A percentile compares a stretch with the other conserved stretches of the same genome.
phyloP scores from a whole-genome alignment of 2,888 invertebrate genomes.

The Argyra leucocephala region DNA sequence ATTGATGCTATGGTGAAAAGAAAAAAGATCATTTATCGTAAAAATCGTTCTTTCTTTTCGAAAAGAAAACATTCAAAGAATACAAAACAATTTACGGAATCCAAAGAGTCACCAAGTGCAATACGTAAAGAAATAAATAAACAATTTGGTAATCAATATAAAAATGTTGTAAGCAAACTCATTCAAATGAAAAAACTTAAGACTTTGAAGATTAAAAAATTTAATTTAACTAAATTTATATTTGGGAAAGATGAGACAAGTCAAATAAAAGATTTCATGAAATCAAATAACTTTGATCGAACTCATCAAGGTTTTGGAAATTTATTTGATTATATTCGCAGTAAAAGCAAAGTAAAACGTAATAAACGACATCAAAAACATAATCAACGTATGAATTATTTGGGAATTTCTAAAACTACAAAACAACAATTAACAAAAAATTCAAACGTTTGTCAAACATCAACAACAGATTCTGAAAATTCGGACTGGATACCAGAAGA shows the following conservation, averaged over 20 bases:
- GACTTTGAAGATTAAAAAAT: constrained; percentile 34
- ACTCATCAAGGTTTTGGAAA: background rate
- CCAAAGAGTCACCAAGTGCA: background rate
- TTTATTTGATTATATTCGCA: constrained; percentile 29
- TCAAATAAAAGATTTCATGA: background rate
- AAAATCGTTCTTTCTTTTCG: constrained; percentile 28
- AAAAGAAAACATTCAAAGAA: constrained; percentile 32
- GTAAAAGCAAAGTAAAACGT: constrained; percentile 18
- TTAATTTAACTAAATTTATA: constrained; percentile 37
- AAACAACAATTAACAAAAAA: background rate
- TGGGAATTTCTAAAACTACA: constrained; percentile 21
- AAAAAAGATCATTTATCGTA: constrained; percentile 30
- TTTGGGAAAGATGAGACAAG: constrained; percentile 25
- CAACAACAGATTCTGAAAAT: constrained; percentile 18
- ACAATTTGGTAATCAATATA: constrained; percentile 34
- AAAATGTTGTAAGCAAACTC: constrained; percentile 26
- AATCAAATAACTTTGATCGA: background rate
- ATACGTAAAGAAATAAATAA: constrained; percentile 18
- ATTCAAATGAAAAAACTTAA: constrained; percentile 34
- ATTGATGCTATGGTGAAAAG: constrained; percentile 33
- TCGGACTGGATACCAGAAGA: constrained; percentile 36
- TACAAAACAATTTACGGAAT: constrained; percentile 17
- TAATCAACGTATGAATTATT: constrained; percentile 21
- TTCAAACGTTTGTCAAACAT: background rate
- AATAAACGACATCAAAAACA: constrained; percentile 16